phyloP scores from a whole-genome alignment of 1,140 invertebrate species.

The Lamellibrachia luymesi region DNA sequence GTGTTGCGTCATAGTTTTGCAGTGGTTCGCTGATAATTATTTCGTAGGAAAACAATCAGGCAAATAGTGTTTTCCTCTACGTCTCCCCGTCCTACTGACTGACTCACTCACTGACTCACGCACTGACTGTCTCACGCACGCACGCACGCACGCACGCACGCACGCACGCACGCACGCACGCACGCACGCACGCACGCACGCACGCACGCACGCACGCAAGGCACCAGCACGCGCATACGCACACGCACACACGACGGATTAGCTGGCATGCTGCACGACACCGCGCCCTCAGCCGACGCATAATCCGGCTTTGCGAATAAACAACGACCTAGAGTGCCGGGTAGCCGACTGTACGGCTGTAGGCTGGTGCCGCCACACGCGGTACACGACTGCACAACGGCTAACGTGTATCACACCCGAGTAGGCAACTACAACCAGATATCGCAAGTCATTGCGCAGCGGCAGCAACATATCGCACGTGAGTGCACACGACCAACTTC shows the following conservation, averaged over 20 bases:
- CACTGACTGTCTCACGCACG: too few species aligned
- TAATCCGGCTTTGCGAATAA: neutral
- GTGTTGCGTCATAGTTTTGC: neutral
- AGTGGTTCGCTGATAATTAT: neutral
- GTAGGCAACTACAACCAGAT: neutral
- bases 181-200: neutral
- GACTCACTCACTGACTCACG: too few species aligned
- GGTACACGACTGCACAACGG: neutral
- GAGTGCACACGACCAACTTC: neutral
- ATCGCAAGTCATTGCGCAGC: neutral
- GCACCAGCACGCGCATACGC: neutral
- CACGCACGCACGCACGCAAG: neutral
- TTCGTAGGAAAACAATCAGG: too few species aligned
- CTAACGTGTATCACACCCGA: neutral
- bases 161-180: neutral
- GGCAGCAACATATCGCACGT: neutral
- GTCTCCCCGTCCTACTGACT: too few species aligned
- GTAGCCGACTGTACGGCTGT: neutral
- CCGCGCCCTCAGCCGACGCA: neutral
- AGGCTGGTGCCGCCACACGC: neutral
- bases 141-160: neutral
- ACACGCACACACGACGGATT: neutral
- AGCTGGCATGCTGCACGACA: neutral
- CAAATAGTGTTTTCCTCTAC: neutral
- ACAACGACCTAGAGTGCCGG: neutral